phyloP scores from a whole-genome alignment of 2,113 vertebrate species.

The Tragelaphus imberbis region DNA sequence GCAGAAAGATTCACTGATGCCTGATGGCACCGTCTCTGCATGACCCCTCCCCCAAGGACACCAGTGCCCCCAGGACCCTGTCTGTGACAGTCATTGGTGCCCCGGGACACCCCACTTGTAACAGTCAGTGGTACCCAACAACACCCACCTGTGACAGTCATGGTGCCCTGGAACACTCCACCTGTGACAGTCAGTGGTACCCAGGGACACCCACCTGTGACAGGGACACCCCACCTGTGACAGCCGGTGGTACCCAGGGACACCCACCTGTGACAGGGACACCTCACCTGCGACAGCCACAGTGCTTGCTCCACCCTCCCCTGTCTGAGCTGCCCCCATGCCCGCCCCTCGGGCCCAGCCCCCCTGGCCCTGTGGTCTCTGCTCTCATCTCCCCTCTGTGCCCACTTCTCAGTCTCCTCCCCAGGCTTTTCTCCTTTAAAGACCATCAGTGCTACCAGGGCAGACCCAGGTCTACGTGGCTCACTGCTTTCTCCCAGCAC shows the following conservation, averaged over 20 bases:
- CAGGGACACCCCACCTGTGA: background rate
- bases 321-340: accelerated
- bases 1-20: too few relatives aligned
- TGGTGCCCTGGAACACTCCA: background rate
- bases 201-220: too few relatives aligned
- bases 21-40: accelerated
- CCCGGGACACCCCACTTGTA: background rate
- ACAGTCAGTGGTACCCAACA: accelerated
- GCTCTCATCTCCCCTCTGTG: background rate
- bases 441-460: accelerated
- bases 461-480: accelerated
- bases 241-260: too few relatives aligned
- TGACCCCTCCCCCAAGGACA: accelerated
- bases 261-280: too few relatives aligned
- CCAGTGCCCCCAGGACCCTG: background rate
- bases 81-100: background rate
- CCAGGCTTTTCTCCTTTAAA: background rate
- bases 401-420: background rate
- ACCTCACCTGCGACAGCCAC: too few relatives aligned
- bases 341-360: accelerated
- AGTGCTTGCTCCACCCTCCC: accelerated
- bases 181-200: accelerated
- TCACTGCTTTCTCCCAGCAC: background rate
- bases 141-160: background rate
- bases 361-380: background rate